phyloP scores from a whole-genome alignment of 2,113 vertebrate genomes.

The Urocolius indicus region DNA sequence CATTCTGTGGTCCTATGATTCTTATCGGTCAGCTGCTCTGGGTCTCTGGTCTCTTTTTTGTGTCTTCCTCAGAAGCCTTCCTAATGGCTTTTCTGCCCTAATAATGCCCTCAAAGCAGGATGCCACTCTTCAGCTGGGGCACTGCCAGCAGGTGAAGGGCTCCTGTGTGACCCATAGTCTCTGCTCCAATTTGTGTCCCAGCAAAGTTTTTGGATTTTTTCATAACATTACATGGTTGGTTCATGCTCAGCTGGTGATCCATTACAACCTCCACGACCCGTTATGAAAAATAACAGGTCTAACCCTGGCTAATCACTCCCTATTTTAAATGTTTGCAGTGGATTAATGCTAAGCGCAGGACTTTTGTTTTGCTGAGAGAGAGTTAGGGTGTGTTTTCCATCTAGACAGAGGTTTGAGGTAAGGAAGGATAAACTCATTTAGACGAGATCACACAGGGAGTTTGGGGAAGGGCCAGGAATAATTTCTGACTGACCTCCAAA shows the following conservation, averaged over 20 bases:
- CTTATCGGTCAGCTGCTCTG: not conserved
- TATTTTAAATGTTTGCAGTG: not conserved
- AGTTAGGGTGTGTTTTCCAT: not conserved
- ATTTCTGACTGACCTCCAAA: not conserved
- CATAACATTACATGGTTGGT: not conserved
- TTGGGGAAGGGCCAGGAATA: not conserved
- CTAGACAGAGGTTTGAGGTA: not conserved
- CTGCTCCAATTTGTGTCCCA: not conserved
- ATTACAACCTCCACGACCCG: not conserved
- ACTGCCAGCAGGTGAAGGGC: not conserved
- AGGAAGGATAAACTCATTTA: not conserved
- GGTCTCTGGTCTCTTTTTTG: not conserved
- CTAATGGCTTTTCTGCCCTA: not conserved
- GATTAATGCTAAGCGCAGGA: not conserved
- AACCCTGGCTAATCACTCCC: not conserved
- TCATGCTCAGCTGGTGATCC: not conserved
- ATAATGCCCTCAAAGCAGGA: rapidly evolving
- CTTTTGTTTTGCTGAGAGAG: not conserved
- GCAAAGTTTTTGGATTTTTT: not conserved
- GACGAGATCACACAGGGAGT: not conserved
- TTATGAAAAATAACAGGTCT: not conserved
- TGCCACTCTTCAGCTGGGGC: not conserved
- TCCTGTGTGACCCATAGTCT: not conserved
- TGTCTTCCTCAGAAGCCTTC: not conserved
- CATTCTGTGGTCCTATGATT: too few relatives aligned